Percentiles rank a stretch among this genome's conserved stretches.
These are phyloP conservation scores for Zeugodacus cucurbitae DNA, from an alignment of 1,140 invertebrate genomes.

Conservation along the genomic window DNA sequence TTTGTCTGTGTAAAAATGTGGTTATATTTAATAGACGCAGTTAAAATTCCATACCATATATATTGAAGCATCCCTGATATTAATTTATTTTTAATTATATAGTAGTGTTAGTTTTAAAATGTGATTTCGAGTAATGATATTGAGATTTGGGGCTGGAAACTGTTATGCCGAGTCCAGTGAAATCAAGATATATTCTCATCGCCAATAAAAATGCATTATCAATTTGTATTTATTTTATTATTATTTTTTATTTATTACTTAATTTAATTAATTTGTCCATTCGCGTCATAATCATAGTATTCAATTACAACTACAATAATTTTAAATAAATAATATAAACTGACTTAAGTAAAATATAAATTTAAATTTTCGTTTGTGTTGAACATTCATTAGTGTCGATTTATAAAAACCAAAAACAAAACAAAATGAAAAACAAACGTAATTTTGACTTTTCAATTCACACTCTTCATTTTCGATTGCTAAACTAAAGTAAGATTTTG, in stretches of 20 bases:
- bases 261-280: slow-evolving; percentile 22
- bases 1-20: too few species aligned
- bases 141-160: too few species aligned
- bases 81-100: too few species aligned
- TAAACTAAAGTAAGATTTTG: neutral
- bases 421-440: neutral
- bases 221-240: neutral
- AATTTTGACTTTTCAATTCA: slow-evolving; percentile 38
- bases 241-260: slow-evolving; percentile 31
- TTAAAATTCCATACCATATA: too few species aligned
- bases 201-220: too few species aligned
- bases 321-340: slow-evolving; percentile 38
- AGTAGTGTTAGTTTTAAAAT: too few species aligned
- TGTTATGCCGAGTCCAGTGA: too few species aligned
- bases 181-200: too few species aligned
- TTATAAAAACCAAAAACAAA: slow-evolving; percentile 4
- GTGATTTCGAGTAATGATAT: too few species aligned
- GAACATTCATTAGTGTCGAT: slow-evolving; percentile 36
- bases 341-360: slow-evolving; percentile 9
- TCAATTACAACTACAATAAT: slow-evolving; percentile 23
- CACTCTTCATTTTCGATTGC: slow-evolving; percentile 26
- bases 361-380: slow-evolving; percentile 18
- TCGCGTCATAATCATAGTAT: slow-evolving; percentile 5
- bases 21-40: too few species aligned
- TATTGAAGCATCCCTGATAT: too few species aligned